phyloP scores from a whole-genome alignment of 2,797 vertebrate species.

The Chromis chromis region DNA sequence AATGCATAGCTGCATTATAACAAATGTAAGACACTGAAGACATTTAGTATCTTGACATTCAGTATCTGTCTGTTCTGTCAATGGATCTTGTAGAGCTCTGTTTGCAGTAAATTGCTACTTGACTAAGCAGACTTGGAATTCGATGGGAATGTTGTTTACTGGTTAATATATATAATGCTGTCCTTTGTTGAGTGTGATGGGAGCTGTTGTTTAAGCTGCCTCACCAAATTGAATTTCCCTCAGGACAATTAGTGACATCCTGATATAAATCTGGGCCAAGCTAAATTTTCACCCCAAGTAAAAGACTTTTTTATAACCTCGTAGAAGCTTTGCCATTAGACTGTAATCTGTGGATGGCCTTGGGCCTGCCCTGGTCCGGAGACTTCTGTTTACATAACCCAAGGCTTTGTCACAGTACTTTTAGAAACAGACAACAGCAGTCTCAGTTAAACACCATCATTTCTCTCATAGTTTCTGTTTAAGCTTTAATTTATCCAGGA shows the following conservation, averaged over 20 bases:
- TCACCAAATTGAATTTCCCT: conserved; percentile 54
- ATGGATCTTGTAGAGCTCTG: conserved; percentile 11
- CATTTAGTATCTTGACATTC: neutral
- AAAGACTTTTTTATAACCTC: conserved; percentile 27
- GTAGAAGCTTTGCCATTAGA: neutral
- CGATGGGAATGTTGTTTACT: conserved; percentile 63
- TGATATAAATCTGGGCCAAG: conserved; percentile 37
- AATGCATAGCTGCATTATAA: conserved; percentile 2
- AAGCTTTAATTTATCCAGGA: conserved; percentile 35
- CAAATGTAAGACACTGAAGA: conserved; percentile 3
- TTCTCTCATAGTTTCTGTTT: conserved; percentile 30
- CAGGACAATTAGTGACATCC: conserved; percentile 27
- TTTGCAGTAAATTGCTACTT: conserved; percentile 18
- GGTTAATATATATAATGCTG: conserved; percentile 27
- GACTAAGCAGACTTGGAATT: conserved; percentile 35
- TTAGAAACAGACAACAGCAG: conserved; percentile 32
- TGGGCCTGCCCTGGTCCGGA: conserved; percentile 11
- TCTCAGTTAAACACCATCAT: conserved; percentile 23
- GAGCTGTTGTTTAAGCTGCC: conserved; percentile 34
- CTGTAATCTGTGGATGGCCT: conserved; percentile 34
- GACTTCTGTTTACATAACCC: conserved; percentile 24
- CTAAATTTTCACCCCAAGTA: conserved; percentile 11
- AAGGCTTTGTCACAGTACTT: conserved; percentile 34
- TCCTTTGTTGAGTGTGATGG: conserved; percentile 40
- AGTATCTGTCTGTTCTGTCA: too few relatives aligned